These are phyloP conservation scores for Watersipora subatra DNA, from an alignment of 1,140 invertebrate species.

Conservation along the genomic window DNA sequence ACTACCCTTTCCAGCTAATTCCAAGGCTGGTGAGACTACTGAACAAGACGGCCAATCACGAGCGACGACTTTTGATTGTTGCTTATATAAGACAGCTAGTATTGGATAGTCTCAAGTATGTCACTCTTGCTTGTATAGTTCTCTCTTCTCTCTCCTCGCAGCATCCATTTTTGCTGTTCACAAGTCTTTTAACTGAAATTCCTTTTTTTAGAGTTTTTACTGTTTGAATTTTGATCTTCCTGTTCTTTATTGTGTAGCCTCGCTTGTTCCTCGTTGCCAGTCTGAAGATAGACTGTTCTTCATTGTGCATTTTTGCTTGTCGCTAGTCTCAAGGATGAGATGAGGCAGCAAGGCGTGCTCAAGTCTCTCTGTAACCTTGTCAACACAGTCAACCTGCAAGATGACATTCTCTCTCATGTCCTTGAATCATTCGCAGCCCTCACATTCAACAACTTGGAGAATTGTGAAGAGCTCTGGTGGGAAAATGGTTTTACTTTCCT, in stretches of 20 bases:
- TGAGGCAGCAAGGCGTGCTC: not conserved
- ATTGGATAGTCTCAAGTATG: not conserved
- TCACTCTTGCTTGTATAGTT: too few species aligned
- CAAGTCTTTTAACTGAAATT: too few species aligned
- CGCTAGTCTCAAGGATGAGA: not conserved
- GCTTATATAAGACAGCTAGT: not conserved
- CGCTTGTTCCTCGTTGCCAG: too few species aligned
- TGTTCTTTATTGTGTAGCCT: too few species aligned
- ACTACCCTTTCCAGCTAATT: not conserved
- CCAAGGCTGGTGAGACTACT: not conserved
- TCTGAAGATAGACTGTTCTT: too few species aligned
- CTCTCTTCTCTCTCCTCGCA: too few species aligned
- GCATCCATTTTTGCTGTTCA: too few species aligned
- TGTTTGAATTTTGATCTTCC: too few species aligned
- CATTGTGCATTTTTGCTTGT: too few species aligned
- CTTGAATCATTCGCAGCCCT: not conserved
- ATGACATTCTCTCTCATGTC: not conserved
- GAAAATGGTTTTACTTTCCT: not conserved
- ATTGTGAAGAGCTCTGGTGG: not conserved
- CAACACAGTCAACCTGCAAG: not conserved
- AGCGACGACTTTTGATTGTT: not conserved
- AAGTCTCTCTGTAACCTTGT: not conserved
- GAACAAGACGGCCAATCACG: not conserved
- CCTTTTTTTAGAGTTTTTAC: too few species aligned
- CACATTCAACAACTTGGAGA: not conserved